A percentile compares a stretch with the other conserved stretches of the same genome.
Conservation (phyloP, 1,140 invertebrate genomes). For the Sweltsa coloradensis region DNA sequence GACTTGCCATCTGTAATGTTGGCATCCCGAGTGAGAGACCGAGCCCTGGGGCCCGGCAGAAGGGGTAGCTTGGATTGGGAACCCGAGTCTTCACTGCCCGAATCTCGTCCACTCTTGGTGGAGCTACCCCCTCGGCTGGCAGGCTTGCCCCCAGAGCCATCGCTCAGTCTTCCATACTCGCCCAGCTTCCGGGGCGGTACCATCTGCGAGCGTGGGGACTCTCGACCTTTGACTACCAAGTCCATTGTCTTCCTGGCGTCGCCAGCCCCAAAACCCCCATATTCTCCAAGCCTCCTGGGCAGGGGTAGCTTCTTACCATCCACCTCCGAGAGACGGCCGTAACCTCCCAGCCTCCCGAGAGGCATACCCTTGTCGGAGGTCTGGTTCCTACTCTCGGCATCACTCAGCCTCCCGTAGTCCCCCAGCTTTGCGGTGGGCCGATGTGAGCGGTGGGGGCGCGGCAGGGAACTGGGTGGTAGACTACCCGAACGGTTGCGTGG, state of each 20-base stretch:
- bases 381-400: slow-evolving; percentile 23
- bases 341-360: slow-evolving; percentile 27
- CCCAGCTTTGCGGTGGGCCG: slow-evolving; percentile 35
- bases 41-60: slow-evolving; percentile 29
- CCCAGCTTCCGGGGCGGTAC: slow-evolving; percentile 39
- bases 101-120: slow-evolving; percentile 34
- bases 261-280: background rate
- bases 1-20: slow-evolving; percentile 21
- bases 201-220: slow-evolving; percentile 45
- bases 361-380: slow-evolving; percentile 19
- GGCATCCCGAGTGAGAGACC: slow-evolving; percentile 38
- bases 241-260: too few relatives aligned
- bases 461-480: slow-evolving; percentile 36
- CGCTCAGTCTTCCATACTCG: slow-evolving; percentile 42
- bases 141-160: slow-evolving; percentile 32
- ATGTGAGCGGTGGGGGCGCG: slow-evolving; percentile 47
- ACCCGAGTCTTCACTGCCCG: slow-evolving; percentile 39
- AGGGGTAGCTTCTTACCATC: too few relatives aligned
- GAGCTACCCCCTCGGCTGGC: slow-evolving; percentile 21
- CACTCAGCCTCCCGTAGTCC: slow-evolving; percentile 37
- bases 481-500: slow-evolving; percentile 33
- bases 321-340: slow-evolving; percentile 18
- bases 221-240: slow-evolving; percentile 24
- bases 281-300: slow-evolving; percentile 9
- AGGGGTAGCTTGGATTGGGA: slow-evolving; percentile 43